phyloP scores from a whole-genome alignment of 2,113 vertebrate species.

The Pteropus alecto region DNA sequence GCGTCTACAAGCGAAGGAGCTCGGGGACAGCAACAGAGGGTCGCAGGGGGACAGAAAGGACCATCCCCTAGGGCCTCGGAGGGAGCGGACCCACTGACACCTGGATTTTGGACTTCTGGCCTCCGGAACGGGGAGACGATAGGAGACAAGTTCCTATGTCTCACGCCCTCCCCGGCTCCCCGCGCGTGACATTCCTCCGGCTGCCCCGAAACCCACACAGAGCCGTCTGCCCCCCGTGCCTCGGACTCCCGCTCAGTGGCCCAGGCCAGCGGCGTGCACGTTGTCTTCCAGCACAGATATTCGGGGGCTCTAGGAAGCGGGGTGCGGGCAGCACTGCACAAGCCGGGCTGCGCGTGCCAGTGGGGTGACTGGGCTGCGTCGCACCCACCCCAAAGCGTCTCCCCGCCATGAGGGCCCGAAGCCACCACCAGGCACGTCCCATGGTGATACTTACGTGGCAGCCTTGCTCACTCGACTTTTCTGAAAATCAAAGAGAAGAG shows the following conservation, averaged over 20 bases:
- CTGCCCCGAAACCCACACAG: accelerated
- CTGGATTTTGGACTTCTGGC: neutral
- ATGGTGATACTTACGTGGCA: neutral
- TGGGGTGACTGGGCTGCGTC: neutral
- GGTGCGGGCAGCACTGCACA: accelerated
- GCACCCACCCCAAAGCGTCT: accelerated
- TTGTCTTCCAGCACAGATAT: neutral
- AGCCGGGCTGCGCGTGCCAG: accelerated
- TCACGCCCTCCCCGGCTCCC: accelerated
- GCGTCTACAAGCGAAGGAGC: accelerated
- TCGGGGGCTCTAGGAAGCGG: neutral
- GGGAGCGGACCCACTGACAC: accelerated
- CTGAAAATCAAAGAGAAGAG: neutral
- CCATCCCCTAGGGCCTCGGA: neutral
- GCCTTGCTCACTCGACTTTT: accelerated
- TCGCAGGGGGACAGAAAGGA: neutral
- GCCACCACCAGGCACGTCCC: accelerated
- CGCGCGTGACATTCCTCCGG: accelerated
- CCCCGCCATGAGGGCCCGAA: accelerated
- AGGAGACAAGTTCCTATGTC: accelerated
- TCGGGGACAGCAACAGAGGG: accelerated
- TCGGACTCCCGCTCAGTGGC: neutral
- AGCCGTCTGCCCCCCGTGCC: neutral
- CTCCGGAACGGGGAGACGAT: accelerated
- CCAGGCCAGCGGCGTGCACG: neutral